A percentile compares a stretch with the other conserved stretches of the same genome.
Evolutionary conservation across 2,113 vertebrate genomes (phyloP).

Genomic region (Odobenus rosmarus): DNA sequence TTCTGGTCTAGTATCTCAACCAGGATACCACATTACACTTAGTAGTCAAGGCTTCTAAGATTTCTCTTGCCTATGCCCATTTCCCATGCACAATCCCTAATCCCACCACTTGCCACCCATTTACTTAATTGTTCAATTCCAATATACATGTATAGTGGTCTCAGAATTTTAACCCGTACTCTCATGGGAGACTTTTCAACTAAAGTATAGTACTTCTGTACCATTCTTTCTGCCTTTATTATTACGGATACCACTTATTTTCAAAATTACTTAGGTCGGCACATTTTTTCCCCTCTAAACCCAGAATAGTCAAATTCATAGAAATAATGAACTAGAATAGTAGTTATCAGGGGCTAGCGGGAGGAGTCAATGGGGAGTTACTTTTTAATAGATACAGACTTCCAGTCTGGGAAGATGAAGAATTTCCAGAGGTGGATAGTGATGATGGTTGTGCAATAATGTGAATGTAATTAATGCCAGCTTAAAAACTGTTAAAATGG

Average conservation of each 20-base stretch:
- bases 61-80: not conserved
- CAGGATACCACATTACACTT: not conserved
- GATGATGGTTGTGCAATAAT: not conserved
- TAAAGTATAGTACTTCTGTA: not conserved
- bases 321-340: not conserved
- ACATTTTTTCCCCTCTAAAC: not conserved
- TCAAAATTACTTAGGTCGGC: not conserved
- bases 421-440: not conserved
- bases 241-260: not conserved
- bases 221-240: not conserved
- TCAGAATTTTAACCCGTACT: not conserved
- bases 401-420: not conserved
- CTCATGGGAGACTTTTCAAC: not conserved
- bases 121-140: not conserved
- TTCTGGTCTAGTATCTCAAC: not conserved
- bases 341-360: not conserved
- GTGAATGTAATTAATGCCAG: not conserved
- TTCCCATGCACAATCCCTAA: not conserved
- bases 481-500: not conserved
- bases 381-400: not conserved
- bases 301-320: not conserved
- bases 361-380: not conserved
- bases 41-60: not conserved
- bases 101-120: not conserved
- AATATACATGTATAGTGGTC: not conserved